Percentiles rank a stretch among this genome's conserved stretches.
These are phyloP conservation scores for Salvator merianae DNA, from an alignment of 2,113 vertebrate genomes.

Conservation along the genomic window DNA sequence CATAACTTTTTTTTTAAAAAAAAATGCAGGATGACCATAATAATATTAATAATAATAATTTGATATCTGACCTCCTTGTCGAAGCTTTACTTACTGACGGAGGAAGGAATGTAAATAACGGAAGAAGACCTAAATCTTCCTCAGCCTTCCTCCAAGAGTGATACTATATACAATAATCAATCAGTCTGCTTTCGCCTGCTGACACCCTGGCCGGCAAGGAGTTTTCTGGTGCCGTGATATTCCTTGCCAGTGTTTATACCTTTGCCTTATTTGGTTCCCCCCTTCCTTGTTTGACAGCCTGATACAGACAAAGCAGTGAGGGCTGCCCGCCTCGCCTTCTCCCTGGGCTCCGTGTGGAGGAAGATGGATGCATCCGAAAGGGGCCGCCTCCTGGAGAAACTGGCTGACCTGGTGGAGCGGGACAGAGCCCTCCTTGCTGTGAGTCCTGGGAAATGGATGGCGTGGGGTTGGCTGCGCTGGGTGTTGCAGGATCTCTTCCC, in stretches of 20 bases:
- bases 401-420: slow-evolving; percentile 94
- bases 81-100: no score
- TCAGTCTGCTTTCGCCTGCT: background rate
- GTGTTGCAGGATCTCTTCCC: background rate
- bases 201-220: no score
- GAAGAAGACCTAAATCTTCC: background rate
- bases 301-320: slow-evolving; percentile 95
- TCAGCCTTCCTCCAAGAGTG: background rate
- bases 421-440: slow-evolving; percentile 92
- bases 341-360: slow-evolving; percentile 92
- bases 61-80: no score
- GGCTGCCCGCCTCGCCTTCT: slow-evolving; percentile 91
- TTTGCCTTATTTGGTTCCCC: background rate
- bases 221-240: background rate
- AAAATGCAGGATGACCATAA: background rate
- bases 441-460: slow-evolving; percentile 64
- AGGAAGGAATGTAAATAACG: no score
- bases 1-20: background rate
- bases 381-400: slow-evolving; percentile 89
- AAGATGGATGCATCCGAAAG: slow-evolving; percentile 96
- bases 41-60: no score
- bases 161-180: background rate
- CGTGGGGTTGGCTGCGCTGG: background rate
- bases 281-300: slow-evolving; percentile 69
- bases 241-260: background rate